Percentiles rank a stretch among this genome's conserved stretches.
These are phyloP conservation scores for Sericinus montela DNA, from an alignment of 2,888 invertebrate genomes.

Conservation along the genomic window DNA sequence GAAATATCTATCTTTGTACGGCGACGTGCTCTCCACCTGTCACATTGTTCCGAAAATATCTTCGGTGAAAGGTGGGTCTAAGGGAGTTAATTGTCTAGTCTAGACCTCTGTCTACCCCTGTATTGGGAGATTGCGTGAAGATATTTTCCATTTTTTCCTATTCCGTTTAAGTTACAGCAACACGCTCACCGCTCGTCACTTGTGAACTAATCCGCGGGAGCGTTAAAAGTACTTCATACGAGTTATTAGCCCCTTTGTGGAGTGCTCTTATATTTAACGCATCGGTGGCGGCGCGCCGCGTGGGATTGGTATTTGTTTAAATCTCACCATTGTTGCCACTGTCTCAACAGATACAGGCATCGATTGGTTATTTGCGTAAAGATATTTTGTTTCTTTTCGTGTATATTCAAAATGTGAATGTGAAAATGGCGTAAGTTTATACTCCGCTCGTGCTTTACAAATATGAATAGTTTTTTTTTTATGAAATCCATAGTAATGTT, in stretches of 20 bases:
- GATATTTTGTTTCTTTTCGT: neutral
- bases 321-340: constrained; percentile 29
- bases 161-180: neutral
- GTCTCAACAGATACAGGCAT: constrained; percentile 3
- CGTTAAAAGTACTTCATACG: constrained; percentile 69
- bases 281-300: constrained; percentile 43
- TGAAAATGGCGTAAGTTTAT: neutral
- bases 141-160: too few relatives aligned
- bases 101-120: too few relatives aligned
- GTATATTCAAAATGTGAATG: neutral
- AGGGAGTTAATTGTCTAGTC: too few relatives aligned
- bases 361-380: constrained; percentile 12
- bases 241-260: constrained; percentile 73
- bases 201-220: constrained; percentile 26
- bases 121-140: too few relatives aligned
- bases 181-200: constrained; percentile 27
- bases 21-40: too few relatives aligned
- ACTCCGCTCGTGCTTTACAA: too few relatives aligned
- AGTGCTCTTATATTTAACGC: constrained; percentile 64
- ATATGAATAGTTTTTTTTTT: too few relatives aligned
- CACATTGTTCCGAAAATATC: too few relatives aligned
- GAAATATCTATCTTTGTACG: too few relatives aligned
- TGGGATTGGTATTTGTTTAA: constrained; percentile 42
- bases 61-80: too few relatives aligned
- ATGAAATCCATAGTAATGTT: too few relatives aligned